phyloP scores from a whole-genome alignment of 2,113 vertebrate species.

The Peromyscus leucopus region DNA sequence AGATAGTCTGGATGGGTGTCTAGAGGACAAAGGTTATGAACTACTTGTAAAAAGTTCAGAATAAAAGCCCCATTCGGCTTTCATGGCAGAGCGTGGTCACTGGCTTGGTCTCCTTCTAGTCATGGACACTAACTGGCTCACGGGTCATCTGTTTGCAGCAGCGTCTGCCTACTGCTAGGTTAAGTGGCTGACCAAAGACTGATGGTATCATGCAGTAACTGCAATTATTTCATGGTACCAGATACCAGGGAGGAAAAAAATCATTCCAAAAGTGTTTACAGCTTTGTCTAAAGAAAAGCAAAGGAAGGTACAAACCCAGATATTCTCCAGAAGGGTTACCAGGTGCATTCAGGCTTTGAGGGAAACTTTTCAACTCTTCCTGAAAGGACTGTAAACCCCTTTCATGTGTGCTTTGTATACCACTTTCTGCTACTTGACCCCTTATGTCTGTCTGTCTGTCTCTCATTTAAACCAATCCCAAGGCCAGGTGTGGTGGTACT shows the following conservation, averaged over 20 bases:
- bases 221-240: not conserved
- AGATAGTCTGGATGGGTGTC: constrained; percentile 84
- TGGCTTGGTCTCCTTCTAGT: constrained; percentile 59
- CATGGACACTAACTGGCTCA: constrained; percentile 38
- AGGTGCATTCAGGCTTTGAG: constrained; percentile 31
- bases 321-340: constrained; percentile 27
- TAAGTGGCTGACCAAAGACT: constrained; percentile 21
- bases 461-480: not conserved
- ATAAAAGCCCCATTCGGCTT: constrained; percentile 85
- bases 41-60: constrained; percentile 88
- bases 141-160: constrained; percentile 24
- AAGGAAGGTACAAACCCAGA: constrained; percentile 16
- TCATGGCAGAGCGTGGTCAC: constrained; percentile 24
- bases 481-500: not conserved
- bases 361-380: constrained; percentile 20
- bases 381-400: constrained; percentile 4
- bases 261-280: constrained; percentile 1
- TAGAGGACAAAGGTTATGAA: constrained; percentile 90
- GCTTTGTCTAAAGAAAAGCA: not conserved
- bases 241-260: not conserved
- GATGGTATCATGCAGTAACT: not conserved
- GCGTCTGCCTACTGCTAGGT: constrained; percentile 29
- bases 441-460: not conserved
- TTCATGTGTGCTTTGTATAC: not conserved
- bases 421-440: not conserved